These are phyloP conservation scores for Polylopha cassiicola DNA, from an alignment of 2,888 invertebrate genomes.

Conservation along the genomic window DNA sequence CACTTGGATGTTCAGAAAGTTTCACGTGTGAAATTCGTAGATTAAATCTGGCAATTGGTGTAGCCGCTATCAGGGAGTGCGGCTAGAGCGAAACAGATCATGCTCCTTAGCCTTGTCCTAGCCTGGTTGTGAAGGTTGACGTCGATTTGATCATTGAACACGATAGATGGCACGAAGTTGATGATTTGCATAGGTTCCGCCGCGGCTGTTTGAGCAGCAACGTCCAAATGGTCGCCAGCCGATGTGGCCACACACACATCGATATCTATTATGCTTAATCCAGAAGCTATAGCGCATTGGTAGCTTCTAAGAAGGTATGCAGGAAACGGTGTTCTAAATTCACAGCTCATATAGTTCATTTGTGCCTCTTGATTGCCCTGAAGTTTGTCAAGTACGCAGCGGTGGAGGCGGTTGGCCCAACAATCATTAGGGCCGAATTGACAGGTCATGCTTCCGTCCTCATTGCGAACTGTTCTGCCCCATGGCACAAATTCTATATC, in stretches of 20 bases:
- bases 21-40: slow-evolving; percentile 14
- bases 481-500: slow-evolving; percentile 64
- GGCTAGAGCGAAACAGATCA: slow-evolving; percentile 54
- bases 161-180: slow-evolving; percentile 53
- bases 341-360: slow-evolving; percentile 59
- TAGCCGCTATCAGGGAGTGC: slow-evolving; percentile 44
- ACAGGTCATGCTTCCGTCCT: slow-evolving; percentile 43
- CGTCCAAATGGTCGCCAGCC: slow-evolving; percentile 43
- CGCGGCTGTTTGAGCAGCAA: slow-evolving; percentile 41
- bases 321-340: slow-evolving; percentile 46
- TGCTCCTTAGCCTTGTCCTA: slow-evolving; percentile 33
- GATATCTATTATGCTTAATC: slow-evolving; percentile 43
- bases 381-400: slow-evolving; percentile 53
- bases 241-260: slow-evolving; percentile 49
- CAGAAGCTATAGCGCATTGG: slow-evolving; percentile 45
- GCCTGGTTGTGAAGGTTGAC: slow-evolving; percentile 33
- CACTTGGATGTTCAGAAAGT: slow-evolving; percentile 9
- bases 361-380: slow-evolving; percentile 46
- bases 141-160: slow-evolving; percentile 47
- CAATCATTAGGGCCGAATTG: slow-evolving; percentile 54
- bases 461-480: slow-evolving; percentile 50
- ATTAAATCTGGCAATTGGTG: slow-evolving; percentile 39
- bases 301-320: slow-evolving; percentile 41
- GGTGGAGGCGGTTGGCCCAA: slow-evolving; percentile 61
- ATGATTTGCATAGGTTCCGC: slow-evolving; percentile 37